These are phyloP conservation scores for Cynopterus sphinx DNA, from an alignment of 2,797 vertebrate genomes.

Conservation along the genomic window DNA sequence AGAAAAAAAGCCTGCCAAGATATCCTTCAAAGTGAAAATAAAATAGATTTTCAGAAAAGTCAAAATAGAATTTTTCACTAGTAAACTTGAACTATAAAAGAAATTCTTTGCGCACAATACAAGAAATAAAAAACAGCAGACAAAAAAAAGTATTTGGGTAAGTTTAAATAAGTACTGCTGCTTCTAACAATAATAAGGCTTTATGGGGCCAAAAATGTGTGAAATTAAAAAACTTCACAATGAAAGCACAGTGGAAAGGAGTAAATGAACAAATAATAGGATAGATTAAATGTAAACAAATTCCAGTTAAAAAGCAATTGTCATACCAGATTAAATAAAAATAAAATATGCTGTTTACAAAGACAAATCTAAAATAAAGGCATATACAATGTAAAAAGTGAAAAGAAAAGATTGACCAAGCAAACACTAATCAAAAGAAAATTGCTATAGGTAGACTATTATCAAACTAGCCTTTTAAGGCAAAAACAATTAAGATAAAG, in stretches of 20 bases:
- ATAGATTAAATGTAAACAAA: neutral
- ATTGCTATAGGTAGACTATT: neutral
- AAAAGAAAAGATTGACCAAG: neutral
- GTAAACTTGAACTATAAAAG: neutral
- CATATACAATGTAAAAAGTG: neutral
- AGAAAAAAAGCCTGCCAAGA: neutral
- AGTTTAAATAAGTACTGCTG: neutral
- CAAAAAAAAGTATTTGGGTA: neutral
- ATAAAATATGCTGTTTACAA: neutral
- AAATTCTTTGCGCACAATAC: neutral
- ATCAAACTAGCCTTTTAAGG: neutral
- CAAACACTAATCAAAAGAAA: neutral
- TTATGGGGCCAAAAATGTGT: neutral
- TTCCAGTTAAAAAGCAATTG: neutral
- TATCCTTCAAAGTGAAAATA: neutral
- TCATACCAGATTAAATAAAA: neutral
- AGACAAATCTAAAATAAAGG: neutral
- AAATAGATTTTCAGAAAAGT: neutral
- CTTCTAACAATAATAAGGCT: neutral
- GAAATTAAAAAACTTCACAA: constrained; percentile 31
- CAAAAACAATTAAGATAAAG: neutral
- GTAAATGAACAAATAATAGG: neutral
- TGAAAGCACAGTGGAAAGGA: neutral
- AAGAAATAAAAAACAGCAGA: neutral
- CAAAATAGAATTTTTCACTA: neutral